Evolutionary conservation across 2,888 invertebrate species (phyloP), one percentile per base, ranked within the genome.

Genomic region (Mimas tiliae): DNA sequence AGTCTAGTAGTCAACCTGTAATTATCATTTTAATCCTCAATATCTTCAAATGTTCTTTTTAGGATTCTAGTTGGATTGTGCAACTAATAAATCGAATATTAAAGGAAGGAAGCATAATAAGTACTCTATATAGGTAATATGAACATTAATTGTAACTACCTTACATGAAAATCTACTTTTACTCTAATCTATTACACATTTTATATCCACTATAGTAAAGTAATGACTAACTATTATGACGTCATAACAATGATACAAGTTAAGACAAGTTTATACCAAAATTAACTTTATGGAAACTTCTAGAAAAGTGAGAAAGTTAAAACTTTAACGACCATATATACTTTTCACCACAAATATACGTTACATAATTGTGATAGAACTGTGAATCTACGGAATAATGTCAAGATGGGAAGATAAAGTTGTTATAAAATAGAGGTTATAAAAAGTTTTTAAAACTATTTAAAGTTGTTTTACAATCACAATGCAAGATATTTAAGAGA

Each of bases 171-270:
- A 6, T 8, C 55, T 16, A 38, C 12, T 12, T 11, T 12, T 19
- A 12, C 19, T 19, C 11, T 6, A 12, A 42, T 38, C 38, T 6
- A 38, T 38, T 38, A 38, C 38, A 38, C 3, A 38, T 38, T 42
- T 19, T 38, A 12, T 3, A 19, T 9, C 12, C 16, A 16, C 58
- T 11, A 58, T 58, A 19, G 9, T 9, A 38, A 38, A 19, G 16
- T n/a, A 42, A 58, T 58, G 58, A 58, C 38, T 58, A 58, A 58
- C 58, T 19, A 58, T 42, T 11, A 42, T 58, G 58, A 58, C 58
- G 58, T 58, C 58, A 58, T 11, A 38, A 12, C 9, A n/a, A 33
- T 53, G 42, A 47, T 58, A 19, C 65, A 65, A 34, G 65, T 47
- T 14, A 14, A 33, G 38, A 65, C 58, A 58, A 48, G 58, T 48